Evolutionary conservation across 2,888 invertebrate genomes (phyloP).

Genomic region (Calameuta filiformis): DNA sequence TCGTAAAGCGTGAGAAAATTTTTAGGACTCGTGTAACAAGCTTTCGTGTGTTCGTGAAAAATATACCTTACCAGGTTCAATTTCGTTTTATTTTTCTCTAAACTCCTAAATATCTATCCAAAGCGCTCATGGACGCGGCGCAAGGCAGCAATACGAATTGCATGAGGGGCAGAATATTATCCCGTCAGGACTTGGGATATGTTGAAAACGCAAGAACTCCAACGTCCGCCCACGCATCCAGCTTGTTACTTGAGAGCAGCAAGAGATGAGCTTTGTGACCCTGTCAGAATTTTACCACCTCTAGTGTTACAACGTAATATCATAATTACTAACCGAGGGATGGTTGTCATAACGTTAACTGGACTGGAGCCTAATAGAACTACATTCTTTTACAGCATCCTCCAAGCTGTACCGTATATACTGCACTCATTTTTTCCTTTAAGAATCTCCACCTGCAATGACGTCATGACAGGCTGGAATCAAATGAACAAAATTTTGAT

Average conservation of each 20-base stretch:
- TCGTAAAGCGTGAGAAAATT: background rate
- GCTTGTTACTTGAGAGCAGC: constrained; percentile 40
- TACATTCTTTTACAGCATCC: constrained; percentile 14
- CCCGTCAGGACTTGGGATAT: constrained; percentile 41
- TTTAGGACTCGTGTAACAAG: background rate
- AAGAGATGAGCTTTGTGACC: constrained; percentile 39
- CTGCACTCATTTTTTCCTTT: background rate
- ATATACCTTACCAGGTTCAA: background rate
- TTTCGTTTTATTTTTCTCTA: background rate
- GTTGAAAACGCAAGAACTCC: background rate
- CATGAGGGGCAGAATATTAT: constrained; percentile 51
- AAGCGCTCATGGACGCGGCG: background rate
- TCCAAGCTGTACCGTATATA: background rate
- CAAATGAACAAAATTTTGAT: background rate
- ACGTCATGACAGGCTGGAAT: constrained; percentile 4
- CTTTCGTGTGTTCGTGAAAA: background rate
- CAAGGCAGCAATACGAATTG: constrained; percentile 20
- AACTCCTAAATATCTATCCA: background rate
- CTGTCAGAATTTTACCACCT: constrained; percentile 56
- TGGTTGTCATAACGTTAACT: constrained; percentile 53
- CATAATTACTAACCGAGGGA: constrained; percentile 52
- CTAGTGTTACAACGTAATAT: constrained; percentile 57
- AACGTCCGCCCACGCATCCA: constrained; percentile 43
- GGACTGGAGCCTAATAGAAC: constrained; percentile 32
- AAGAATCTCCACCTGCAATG: background rate